Conservation (phyloP, 2,797 vertebrate genomes). For the Lagothrix lagotricha region DNA sequence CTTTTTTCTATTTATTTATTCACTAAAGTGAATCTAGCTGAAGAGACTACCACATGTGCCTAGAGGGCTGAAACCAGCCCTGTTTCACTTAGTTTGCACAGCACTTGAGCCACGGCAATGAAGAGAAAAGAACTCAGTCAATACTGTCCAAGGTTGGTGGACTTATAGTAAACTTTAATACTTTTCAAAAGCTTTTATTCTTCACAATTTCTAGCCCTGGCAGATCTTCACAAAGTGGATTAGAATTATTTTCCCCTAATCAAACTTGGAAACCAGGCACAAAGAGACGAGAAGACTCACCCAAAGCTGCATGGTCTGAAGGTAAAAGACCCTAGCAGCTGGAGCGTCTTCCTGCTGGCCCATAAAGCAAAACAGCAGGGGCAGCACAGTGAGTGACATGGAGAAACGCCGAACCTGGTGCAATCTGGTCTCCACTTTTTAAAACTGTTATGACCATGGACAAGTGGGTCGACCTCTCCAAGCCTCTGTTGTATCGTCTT, state of each 20-base stretch:
- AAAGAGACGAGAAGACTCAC: neutral
- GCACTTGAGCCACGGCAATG: neutral
- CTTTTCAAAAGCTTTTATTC: neutral
- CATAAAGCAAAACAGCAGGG: neutral
- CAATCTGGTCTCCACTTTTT: neutral
- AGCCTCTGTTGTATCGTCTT: neutral
- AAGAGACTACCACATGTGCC: neutral
- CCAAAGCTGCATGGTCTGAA: neutral
- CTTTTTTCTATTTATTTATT: constrained; percentile 43
- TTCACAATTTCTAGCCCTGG: neutral
- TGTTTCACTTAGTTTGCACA: neutral
- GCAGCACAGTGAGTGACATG: fast-evolving
- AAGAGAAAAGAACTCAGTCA: neutral
- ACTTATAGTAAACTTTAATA: neutral
- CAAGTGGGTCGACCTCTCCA: neutral
- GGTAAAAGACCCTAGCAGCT: neutral
- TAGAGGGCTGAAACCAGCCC: neutral
- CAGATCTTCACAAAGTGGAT: neutral
- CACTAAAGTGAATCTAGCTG: constrained; percentile 1
- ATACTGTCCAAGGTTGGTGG: neutral
- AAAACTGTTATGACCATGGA: neutral
- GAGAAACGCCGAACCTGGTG: neutral
- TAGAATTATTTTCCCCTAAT: neutral
- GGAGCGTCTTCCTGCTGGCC: neutral
- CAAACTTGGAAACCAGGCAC: neutral